Conservation (phyloP, 2,113 vertebrate genomes). For the Oriolus oriolus region DNA sequence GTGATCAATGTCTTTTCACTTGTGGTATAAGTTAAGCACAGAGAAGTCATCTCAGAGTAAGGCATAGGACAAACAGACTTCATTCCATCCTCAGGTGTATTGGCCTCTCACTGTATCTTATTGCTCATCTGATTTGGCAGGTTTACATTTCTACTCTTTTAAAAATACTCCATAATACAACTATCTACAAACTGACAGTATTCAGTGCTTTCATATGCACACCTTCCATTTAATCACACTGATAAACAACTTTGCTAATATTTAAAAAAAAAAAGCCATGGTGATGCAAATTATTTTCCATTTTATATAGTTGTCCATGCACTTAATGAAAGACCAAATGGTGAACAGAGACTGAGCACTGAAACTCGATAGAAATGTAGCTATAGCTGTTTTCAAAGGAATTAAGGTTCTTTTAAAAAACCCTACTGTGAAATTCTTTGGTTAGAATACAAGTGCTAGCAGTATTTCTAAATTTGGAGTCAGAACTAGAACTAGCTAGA, state of each 20-base stretch:
- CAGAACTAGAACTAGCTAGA: background rate
- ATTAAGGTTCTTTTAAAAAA: constrained; percentile 17
- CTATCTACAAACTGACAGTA: constrained; percentile 37
- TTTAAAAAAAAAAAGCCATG: background rate
- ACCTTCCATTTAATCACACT: background rate
- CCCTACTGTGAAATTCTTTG: constrained; percentile 67
- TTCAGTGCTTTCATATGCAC: background rate
- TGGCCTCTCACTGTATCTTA: constrained; percentile 58
- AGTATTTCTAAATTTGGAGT: constrained; percentile 47
- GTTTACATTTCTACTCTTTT: background rate
- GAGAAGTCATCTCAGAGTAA: constrained; percentile 54
- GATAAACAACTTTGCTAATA: background rate
- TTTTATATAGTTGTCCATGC: background rate
- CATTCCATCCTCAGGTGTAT: constrained; percentile 33
- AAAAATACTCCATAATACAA: constrained; percentile 48
- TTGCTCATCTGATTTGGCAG: constrained; percentile 66
- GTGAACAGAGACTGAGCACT: constrained; percentile 10
- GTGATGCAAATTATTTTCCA: constrained; percentile 8
- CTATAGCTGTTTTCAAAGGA: constrained; percentile 15
- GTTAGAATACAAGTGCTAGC: constrained; percentile 61
- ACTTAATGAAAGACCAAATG: background rate
- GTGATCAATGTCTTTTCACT: constrained; percentile 18
- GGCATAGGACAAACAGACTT: constrained; percentile 70
- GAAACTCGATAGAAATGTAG: constrained; percentile 5
- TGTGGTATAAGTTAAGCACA: constrained; percentile 36